Percentiles rank a stretch among this genome's conserved stretches.
Evolutionary conservation across 2,888 invertebrate species (phyloP).

Genomic region (Eubasilissa splendida): DNA sequence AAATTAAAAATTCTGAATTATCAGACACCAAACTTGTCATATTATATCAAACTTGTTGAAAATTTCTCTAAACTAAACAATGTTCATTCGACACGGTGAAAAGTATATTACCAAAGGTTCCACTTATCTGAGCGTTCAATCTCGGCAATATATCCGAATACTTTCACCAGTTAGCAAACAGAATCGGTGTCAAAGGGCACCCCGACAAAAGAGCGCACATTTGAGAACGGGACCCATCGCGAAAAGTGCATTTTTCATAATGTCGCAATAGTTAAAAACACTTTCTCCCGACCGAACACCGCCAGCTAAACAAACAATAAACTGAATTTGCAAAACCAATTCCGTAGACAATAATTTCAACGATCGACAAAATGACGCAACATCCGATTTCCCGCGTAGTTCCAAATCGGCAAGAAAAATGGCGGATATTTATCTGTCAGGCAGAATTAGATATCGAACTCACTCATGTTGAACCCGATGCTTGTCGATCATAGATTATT

Average conservation of each 20-base stretch:
- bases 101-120: not conserved
- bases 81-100: no score
- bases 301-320: not conserved
- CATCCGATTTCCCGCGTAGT: not conserved
- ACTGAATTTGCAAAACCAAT: not conserved
- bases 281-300: constrained; percentile 18
- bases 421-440: constrained; percentile 21
- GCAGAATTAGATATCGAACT: not conserved
- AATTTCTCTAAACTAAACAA: no score
- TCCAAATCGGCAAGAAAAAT: constrained; percentile 19
- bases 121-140: constrained; percentile 11
- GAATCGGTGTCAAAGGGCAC: constrained; percentile 51
- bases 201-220: constrained; percentile 43
- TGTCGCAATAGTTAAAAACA: constrained; percentile 18
- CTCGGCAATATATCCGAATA: constrained; percentile 21
- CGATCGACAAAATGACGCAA: not conserved
- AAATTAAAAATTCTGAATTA: no score
- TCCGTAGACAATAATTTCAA: constrained; percentile 2
- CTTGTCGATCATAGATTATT: not conserved
- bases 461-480: no score
- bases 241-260: constrained; percentile 33
- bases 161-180: constrained; percentile 30
- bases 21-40: no score
- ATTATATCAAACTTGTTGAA: no score
- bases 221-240: constrained; percentile 50